phyloP scores from a whole-genome alignment of 2,113 vertebrate genomes.

The Oxyruncus cristatus region DNA sequence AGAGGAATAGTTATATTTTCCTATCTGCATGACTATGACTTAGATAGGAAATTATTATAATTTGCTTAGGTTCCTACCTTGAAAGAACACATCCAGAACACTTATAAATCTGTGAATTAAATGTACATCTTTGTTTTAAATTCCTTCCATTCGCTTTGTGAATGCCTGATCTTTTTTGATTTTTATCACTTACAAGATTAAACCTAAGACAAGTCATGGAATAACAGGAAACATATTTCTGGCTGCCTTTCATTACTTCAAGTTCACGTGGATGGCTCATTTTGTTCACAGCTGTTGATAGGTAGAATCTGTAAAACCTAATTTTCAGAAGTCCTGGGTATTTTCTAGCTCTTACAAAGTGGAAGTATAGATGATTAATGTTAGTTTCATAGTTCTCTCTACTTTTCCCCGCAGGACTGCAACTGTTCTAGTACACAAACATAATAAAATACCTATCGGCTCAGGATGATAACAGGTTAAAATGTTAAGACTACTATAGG shows the following conservation, averaged over 20 bases:
- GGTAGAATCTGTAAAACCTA: not conserved
- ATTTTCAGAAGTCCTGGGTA: not conserved
- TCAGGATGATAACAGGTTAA: not conserved
- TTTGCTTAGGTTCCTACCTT: not conserved
- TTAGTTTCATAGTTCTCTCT: not conserved
- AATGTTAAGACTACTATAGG: not conserved
- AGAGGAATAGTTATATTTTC: not conserved
- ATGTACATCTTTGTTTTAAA: not conserved
- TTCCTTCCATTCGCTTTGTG: not conserved
- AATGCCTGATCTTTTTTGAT: not conserved
- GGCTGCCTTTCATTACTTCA: not conserved
- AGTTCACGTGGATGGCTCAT: not conserved
- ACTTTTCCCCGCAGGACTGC: not conserved
- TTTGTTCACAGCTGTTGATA: not conserved
- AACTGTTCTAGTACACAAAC: not conserved
- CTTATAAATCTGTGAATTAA: not conserved
- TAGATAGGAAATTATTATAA: not conserved
- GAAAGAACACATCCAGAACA: not conserved
- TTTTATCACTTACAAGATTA: constrained; percentile 9
- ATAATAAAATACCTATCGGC: not conserved
- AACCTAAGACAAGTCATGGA: not conserved
- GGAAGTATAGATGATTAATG: not conserved
- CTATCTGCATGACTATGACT: not conserved
- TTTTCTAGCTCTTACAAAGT: not conserved
- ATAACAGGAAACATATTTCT: not conserved